A percentile compares a stretch with the other conserved stretches of the same genome.
These are phyloP conservation scores for Peucedramus taeniatus DNA, from an alignment of 2,113 vertebrate genomes.

Conservation along the genomic window DNA sequence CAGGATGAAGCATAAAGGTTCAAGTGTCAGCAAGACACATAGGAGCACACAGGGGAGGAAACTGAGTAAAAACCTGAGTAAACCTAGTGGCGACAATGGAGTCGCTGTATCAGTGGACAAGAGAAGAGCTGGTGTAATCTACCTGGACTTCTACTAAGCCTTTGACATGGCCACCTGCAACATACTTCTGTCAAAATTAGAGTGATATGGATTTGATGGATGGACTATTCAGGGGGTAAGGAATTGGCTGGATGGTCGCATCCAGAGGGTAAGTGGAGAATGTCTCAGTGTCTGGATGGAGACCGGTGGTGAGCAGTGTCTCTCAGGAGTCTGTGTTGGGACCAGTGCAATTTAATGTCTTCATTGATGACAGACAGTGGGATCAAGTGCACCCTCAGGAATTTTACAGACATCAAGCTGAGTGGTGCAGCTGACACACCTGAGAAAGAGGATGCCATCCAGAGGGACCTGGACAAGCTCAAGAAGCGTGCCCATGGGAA, in stretches of 20 bases:
- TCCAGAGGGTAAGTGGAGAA: neutral
- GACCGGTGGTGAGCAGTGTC: neutral
- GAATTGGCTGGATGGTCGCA: neutral
- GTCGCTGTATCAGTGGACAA: neutral
- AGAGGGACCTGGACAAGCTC: neutral
- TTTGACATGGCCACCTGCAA: neutral
- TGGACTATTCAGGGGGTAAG: neutral
- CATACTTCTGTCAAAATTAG: neutral
- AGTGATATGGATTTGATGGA: neutral
- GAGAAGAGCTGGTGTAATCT: neutral
- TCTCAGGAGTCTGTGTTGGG: neutral
- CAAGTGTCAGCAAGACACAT: neutral
- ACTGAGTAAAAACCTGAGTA: neutral
- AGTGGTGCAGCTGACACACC: neutral
- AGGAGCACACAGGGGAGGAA: neutral
- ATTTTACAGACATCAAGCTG: neutral
- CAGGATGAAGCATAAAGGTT: neutral
- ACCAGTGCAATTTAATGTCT: neutral
- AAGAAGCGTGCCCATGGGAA: neutral
- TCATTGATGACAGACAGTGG: neutral
- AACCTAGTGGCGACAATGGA: neutral
- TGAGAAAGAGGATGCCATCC: neutral
- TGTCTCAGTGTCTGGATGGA: neutral
- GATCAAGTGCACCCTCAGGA: neutral
- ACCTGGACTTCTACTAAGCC: neutral